A percentile compares a stretch with the other conserved stretches of the same genome.
Evolutionary conservation across 2,888 invertebrate species (phyloP).

Genomic region (Stenodema calcarata): DNA sequence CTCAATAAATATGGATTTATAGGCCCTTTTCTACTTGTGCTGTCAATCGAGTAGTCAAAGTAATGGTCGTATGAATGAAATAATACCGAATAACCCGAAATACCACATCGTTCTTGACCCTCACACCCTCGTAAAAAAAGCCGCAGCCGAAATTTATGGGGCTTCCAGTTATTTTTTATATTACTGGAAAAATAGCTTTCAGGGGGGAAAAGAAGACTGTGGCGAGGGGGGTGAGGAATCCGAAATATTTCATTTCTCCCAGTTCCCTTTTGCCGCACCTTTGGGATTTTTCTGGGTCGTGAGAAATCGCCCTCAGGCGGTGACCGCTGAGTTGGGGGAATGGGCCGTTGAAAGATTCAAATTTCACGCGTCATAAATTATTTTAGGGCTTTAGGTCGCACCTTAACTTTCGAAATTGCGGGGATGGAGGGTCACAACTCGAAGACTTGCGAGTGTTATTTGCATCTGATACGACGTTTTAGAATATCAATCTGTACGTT

Average conservation of each 20-base stretch:
- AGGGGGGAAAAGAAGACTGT: not conserved
- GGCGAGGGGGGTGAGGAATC: not conserved
- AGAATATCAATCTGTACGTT: no score
- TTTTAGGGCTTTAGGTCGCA: not conserved
- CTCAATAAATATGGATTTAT: no score
- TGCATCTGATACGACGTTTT: no score
- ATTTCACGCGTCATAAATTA: constrained; percentile 23
- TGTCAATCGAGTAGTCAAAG: no score
- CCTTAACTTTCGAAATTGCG: no score
- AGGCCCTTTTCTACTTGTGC: no score
- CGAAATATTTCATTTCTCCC: not conserved
- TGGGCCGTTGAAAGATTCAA: not conserved
- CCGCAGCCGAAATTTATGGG: not conserved
- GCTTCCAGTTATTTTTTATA: not conserved
- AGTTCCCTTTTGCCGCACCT: not conserved
- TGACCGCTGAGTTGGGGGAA: not conserved
- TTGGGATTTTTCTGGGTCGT: not conserved
- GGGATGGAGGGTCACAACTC: no score
- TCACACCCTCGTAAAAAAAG: not conserved
- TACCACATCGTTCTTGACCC: no score
- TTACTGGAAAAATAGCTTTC: not conserved
- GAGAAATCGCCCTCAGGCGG: not conserved
- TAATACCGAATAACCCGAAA: no score
- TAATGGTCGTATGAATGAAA: no score
- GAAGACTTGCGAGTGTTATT: no score